Evolutionary conservation across 2,797 vertebrate genomes (phyloP).

Genomic region (Sardinella longiceps): DNA sequence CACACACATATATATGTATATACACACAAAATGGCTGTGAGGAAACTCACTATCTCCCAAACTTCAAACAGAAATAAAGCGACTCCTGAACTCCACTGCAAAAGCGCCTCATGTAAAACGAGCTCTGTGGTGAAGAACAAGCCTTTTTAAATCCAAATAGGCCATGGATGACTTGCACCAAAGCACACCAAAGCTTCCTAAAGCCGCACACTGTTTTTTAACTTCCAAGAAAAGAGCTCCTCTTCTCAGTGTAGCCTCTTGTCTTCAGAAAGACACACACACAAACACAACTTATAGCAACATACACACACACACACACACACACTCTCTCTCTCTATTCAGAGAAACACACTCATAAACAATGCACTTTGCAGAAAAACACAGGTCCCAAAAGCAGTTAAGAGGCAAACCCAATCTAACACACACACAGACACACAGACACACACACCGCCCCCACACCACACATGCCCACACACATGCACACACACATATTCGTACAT

Average conservation of each 20-base stretch:
- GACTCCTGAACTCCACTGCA: not conserved
- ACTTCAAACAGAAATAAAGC: not conserved
- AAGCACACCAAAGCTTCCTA: not conserved
- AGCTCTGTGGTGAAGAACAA: not conserved
- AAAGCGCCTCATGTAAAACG: not conserved
- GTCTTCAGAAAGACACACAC: not conserved
- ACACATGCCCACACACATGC: not conserved
- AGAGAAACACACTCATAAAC: not conserved
- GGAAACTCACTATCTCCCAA: not conserved
- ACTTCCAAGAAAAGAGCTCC: not conserved
- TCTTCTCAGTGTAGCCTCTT: not conserved
- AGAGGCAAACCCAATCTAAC: not conserved
- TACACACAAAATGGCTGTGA: not conserved
- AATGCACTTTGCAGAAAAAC: not conserved
- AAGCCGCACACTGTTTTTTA: not conserved
- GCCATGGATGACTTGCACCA: not conserved
- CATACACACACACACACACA: not conserved
- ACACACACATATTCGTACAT: not conserved
- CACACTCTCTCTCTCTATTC: not conserved
- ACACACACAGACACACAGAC: conserved; percentile 3
- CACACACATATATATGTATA: not conserved
- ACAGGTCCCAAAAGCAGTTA: not conserved
- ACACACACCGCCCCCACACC: conserved; percentile 4
- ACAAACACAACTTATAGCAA: not conserved
- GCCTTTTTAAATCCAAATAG: conserved; percentile 13